Evolutionary conservation across 2,113 vertebrate genomes (phyloP).

Genomic region (Cettia cetti): DNA sequence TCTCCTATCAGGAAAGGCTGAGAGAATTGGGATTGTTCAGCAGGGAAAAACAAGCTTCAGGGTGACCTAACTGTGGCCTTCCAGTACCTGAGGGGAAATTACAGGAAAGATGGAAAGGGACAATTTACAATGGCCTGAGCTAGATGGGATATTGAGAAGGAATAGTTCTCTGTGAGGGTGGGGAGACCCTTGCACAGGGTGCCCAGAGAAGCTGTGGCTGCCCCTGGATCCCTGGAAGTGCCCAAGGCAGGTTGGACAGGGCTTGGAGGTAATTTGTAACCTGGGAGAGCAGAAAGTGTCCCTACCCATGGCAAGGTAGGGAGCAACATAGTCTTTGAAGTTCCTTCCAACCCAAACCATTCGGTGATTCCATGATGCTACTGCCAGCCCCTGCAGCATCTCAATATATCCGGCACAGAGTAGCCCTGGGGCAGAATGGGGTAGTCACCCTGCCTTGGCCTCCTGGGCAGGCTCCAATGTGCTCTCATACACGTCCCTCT

Average conservation of each 20-base stretch:
- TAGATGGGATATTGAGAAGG: background rate
- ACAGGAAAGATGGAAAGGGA: background rate
- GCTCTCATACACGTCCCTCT: rapidly evolving
- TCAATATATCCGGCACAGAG: rapidly evolving
- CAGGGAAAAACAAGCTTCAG: background rate
- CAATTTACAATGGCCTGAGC: background rate
- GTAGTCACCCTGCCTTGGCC: no score
- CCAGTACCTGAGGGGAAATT: background rate
- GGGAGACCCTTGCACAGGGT: background rate
- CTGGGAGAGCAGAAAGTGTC: background rate
- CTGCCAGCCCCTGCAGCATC: background rate
- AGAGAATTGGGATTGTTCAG: background rate
- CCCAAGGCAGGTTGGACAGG: background rate
- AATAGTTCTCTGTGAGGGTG: background rate
- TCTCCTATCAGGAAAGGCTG: background rate
- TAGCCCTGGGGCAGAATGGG: rapidly evolving
- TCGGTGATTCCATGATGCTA: background rate
- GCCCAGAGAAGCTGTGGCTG: background rate
- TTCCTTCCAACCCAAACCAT: background rate
- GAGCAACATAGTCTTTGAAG: no score
- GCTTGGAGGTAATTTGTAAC: background rate
- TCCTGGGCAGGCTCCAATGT: rapidly evolving
- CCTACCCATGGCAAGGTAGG: background rate
- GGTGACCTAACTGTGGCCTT: background rate
- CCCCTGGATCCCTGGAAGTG: background rate